A percentile compares a stretch with the other conserved stretches of the same genome.
Conservation (phyloP, 2,113 vertebrate genomes). For the Trachemys scripta region DNA sequence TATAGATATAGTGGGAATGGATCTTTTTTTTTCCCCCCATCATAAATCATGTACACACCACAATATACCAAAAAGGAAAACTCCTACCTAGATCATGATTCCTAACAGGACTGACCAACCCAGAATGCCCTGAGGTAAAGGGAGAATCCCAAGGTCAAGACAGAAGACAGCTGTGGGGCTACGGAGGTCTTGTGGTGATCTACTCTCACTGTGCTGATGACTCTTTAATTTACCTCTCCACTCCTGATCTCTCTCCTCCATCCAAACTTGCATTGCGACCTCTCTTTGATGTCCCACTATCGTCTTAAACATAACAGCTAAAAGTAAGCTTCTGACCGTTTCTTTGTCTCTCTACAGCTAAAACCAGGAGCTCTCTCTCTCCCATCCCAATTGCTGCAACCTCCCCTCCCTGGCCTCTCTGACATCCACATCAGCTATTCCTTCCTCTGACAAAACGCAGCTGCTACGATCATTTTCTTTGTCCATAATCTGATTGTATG, state of each 20-base stretch:
- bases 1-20: neutral
- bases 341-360: neutral
- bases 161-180: neutral
- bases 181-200: neutral
- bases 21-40: neutral
- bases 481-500: fast-evolving
- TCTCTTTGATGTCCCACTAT: neutral
- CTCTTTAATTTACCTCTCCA: neutral
- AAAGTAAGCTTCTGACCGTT: neutral
- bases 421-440: neutral
- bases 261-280: neutral
- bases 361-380: neutral
- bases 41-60: neutral
- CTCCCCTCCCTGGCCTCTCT: neutral
- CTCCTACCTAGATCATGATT: neutral
- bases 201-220: fast-evolving
- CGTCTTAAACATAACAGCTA: neutral
- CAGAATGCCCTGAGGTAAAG: neutral
- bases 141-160: neutral
- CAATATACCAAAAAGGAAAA: neutral
- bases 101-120: neutral
- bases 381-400: fast-evolving
- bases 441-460: neutral
- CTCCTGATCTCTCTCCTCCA: neutral
- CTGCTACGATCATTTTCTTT: neutral